These are phyloP conservation scores for Eciton burchellii DNA, from an alignment of 1,140 invertebrate species.

Conservation along the genomic window DNA sequence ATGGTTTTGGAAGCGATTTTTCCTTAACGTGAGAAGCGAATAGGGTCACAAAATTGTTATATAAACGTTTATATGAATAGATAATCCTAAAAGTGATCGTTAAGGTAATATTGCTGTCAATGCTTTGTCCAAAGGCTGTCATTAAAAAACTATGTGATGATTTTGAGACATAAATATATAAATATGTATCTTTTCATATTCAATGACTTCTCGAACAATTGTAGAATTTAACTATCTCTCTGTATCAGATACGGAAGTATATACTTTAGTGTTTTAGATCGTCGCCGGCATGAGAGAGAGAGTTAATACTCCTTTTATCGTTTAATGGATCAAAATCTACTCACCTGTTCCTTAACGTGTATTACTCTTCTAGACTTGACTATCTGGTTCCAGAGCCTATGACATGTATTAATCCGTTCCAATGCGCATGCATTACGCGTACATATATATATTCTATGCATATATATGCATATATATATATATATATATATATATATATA, in stretches of 20 bases:
- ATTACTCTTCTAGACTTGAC: constrained; percentile 67
- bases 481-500: constrained; percentile 60
- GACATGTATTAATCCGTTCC: constrained; percentile 83
- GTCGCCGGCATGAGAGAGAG: constrained; percentile 18
- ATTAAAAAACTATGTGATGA: constrained; percentile 42
- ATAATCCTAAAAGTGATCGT: constrained; percentile 19
- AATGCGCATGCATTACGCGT: constrained; percentile 79
- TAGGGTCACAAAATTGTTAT: background rate
- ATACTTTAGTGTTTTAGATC: constrained; percentile 60
- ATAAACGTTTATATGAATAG: constrained; percentile 3
- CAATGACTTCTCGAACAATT: constrained; percentile 39
- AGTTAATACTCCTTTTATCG: constrained; percentile 48
- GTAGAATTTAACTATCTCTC: constrained; percentile 41
- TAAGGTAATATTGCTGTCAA: constrained; percentile 24
- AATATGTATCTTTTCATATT: constrained; percentile 60
- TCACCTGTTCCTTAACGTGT: constrained; percentile 53
- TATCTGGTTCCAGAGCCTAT: constrained; percentile 78
- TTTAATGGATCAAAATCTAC: constrained; percentile 53
- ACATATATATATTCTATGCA: constrained; percentile 63
- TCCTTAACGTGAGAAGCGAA: background rate
- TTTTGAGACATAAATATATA: constrained; percentile 52
- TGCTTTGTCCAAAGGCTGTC: background rate
- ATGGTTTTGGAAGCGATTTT: constrained; percentile 21
- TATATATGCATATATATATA: background rate
- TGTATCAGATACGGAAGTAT: constrained; percentile 53